These are phyloP conservation scores for Chanos chanos DNA, from an alignment of 2,797 vertebrate genomes.

Conservation along the genomic window DNA sequence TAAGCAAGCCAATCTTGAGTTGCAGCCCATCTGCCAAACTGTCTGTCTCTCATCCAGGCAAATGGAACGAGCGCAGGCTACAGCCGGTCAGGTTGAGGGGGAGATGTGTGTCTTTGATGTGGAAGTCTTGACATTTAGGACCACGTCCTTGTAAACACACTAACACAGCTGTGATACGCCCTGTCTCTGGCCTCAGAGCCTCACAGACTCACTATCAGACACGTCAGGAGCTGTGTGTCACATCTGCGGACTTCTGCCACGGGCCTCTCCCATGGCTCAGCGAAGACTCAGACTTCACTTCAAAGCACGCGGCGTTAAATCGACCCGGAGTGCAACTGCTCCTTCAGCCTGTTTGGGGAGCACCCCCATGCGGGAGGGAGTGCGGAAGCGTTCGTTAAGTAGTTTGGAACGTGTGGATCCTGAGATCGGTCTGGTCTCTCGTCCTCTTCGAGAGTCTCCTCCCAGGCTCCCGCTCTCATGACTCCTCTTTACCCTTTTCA, in stretches of 20 bases:
- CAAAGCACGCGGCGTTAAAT: background rate
- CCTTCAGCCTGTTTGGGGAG: background rate
- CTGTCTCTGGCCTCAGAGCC: conserved; percentile 2
- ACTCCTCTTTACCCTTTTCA: conserved; percentile 40
- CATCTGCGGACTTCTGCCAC: conserved; percentile 1
- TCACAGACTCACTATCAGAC: conserved; percentile 14
- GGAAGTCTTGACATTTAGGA: conserved; percentile 41
- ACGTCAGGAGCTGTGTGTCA: conserved; percentile 27
- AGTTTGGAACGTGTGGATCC: background rate
- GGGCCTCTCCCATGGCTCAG: background rate
- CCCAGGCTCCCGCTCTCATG: conserved; percentile 7
- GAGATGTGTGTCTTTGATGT: conserved; percentile 18
- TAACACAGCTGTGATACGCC: conserved; percentile 19
- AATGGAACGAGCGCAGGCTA: conserved; percentile 14
- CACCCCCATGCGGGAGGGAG: background rate
- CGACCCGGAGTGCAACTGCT: background rate
- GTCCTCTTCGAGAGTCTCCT: background rate
- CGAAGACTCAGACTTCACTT: conserved; percentile 14
- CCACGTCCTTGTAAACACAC: conserved; percentile 16
- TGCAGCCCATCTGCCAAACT: background rate
- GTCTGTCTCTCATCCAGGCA: background rate
- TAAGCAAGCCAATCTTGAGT: too few relatives aligned
- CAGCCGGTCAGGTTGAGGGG: background rate
- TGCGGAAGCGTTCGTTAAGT: background rate
- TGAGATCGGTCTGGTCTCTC: background rate